These are phyloP conservation scores for Thryonomys swinderianus DNA, from an alignment of 2,113 vertebrate species.

Conservation along the genomic window DNA sequence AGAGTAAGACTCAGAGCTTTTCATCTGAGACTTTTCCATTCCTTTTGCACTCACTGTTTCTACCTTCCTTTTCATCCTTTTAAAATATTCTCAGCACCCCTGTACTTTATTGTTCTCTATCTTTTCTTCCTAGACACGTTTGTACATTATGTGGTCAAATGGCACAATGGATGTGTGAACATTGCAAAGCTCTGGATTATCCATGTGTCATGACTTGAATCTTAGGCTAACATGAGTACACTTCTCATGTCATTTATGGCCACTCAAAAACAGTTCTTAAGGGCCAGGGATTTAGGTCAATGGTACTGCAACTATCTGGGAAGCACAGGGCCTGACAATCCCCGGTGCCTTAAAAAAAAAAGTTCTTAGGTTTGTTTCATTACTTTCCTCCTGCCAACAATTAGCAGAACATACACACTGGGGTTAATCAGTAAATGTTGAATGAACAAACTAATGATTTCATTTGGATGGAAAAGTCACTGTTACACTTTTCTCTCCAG, in stretches of 20 bases:
- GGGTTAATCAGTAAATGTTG: not conserved
- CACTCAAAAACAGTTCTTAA: not conserved
- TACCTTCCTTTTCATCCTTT: not conserved
- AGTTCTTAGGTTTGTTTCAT: not conserved
- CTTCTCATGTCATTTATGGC: not conserved
- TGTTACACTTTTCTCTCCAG: not conserved
- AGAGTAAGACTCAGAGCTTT: not conserved
- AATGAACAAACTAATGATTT: not conserved
- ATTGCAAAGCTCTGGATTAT: conserved; percentile 14
- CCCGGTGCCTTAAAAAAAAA: not conserved
- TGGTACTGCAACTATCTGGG: too few relatives aligned
- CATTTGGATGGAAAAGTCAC: not conserved
- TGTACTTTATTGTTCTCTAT: not conserved
- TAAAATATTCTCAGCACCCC: not conserved
- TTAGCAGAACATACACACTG: not conserved
- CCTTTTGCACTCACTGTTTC: not conserved
- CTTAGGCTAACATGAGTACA: not conserved
- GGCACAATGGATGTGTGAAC: not conserved
- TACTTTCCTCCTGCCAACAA: not conserved
- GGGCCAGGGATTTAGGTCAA: too few relatives aligned
- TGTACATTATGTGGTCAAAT: not conserved
- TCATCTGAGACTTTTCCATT: not conserved
- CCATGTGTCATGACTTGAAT: not conserved
- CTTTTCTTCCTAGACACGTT: not conserved
- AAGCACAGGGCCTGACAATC: too few relatives aligned